A percentile compares a stretch with the other conserved stretches of the same genome.
phyloP scores from a whole-genome alignment of 2,113 vertebrate species.

The Tiliqua scincoides region DNA sequence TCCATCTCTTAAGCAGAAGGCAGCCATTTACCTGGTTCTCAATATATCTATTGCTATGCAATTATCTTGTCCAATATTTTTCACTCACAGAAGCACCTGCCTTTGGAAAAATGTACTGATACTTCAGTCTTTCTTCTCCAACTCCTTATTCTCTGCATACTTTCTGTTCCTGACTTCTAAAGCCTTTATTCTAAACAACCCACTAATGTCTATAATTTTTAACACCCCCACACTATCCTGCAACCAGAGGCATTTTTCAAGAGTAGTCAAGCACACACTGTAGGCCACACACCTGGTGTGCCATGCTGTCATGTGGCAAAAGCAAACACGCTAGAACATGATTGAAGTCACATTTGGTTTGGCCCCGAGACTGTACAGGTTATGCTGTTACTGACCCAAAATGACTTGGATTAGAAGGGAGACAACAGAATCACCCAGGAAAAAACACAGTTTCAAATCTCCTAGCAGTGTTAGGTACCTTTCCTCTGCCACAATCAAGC shows the following conservation, averaged over 20 bases:
- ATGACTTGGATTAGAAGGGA: neutral
- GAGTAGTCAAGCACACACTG: neutral
- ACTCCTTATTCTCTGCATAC: neutral
- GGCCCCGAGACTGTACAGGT: too few species aligned
- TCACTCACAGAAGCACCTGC: neutral
- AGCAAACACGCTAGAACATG: too few species aligned
- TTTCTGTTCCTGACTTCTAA: neutral
- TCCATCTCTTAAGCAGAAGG: neutral
- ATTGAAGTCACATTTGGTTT: too few species aligned
- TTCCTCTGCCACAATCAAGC: conserved; percentile 1
- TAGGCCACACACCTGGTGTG: neutral
- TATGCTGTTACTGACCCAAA: neutral
- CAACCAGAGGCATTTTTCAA: neutral
- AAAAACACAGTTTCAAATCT: neutral
- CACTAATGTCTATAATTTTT: neutral
- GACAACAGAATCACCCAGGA: neutral
- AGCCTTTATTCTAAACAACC: neutral
- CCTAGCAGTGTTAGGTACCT: neutral
- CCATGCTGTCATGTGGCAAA: neutral
- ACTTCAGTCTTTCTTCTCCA: too few species aligned
- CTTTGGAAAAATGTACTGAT: neutral
- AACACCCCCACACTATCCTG: neutral
- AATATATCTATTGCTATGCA: neutral
- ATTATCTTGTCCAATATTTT: neutral
- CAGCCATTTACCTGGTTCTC: neutral